A percentile compares a stretch with the other conserved stretches of the same genome.
Conservation (phyloP, 2,113 vertebrate genomes). For the Struthidea cinerea region DNA sequence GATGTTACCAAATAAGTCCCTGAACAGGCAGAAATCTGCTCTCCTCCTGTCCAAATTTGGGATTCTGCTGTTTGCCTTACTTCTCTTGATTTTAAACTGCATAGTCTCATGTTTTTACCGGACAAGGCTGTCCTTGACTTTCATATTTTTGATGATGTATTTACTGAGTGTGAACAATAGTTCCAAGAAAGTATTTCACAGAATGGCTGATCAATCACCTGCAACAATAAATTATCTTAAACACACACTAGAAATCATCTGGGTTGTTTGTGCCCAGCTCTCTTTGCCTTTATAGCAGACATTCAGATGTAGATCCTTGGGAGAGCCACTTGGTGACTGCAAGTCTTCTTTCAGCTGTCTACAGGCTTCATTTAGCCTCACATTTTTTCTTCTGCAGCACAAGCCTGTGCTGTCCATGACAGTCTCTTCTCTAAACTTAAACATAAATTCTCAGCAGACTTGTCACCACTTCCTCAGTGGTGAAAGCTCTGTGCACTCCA, state of each 20-base stretch:
- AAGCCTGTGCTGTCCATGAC: background rate
- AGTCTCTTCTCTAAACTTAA: background rate
- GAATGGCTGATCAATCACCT: background rate
- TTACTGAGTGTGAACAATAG: background rate
- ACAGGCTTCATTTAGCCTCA: background rate
- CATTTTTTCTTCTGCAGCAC: background rate
- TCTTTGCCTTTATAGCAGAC: background rate
- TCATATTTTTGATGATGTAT: background rate
- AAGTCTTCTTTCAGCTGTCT: background rate
- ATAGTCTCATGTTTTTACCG: background rate
- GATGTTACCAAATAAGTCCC: background rate
- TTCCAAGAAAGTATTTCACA: background rate
- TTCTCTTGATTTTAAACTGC: background rate
- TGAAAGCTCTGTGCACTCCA: background rate
- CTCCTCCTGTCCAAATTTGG: background rate
- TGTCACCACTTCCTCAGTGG: background rate
- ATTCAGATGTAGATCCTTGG: background rate
- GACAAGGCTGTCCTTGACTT: background rate
- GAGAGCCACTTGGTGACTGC: background rate
- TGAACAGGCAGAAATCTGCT: background rate
- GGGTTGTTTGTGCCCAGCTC: background rate
- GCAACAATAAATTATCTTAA: background rate
- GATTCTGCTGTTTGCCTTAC: background rate
- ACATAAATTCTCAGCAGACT: background rate
- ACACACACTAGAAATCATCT: background rate